Evolutionary conservation across 1,140 invertebrate species (phyloP), one percentile per base, ranked within the genome.

Genomic region (Berghia stephanieae): DNA sequence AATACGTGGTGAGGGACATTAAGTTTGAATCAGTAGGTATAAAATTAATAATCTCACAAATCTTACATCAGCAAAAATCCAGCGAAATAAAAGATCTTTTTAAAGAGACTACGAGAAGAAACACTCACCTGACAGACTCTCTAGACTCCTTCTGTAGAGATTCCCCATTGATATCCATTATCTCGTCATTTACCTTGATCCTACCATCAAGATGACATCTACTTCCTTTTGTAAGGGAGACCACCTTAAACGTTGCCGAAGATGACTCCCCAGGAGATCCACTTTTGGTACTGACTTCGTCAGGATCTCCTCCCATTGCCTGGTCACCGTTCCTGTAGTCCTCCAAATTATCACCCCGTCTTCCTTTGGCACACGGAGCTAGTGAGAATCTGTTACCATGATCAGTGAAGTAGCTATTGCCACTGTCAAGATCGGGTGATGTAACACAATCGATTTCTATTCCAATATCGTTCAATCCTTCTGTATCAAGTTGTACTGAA

Each of bases 121-220:
- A n/a, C n/a, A 63, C 81, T 79, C 74, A 84, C 83, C 82, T 83
- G 55, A 79, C 82, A 36, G 81, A 78, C 36, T 79, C 78, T 13
- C 76, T 77, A n/a, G 71, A 82, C 69, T 84, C 82, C 34, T 79
- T 77, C 31, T 79, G 55, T 60, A 84, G 55, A 16, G 78, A 75
- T 66, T 77, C 78, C 24, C 82, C 83, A 75, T 84, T 84, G 46
- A 84, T 79, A 67, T 82, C 82, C 24, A 84, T 75, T 10, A 84
- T 78, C 72, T 84, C 83, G 70, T 84, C 83, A 34, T 80, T 79
- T 10, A 84, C 71, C 70, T 81, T 82, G n/a, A 84, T 55, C 74
- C 78, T 73, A 31, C 83, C 83, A 70, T 81, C 80, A 21, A 67
- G 44, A 43, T 78, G 40, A 8, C 78, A 78, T 16, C 77, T 38